A percentile compares a stretch with the other conserved stretches of the same genome.
Conservation (phyloP, 2,888 invertebrate species). For the Cyaniris semiargus region DNA sequence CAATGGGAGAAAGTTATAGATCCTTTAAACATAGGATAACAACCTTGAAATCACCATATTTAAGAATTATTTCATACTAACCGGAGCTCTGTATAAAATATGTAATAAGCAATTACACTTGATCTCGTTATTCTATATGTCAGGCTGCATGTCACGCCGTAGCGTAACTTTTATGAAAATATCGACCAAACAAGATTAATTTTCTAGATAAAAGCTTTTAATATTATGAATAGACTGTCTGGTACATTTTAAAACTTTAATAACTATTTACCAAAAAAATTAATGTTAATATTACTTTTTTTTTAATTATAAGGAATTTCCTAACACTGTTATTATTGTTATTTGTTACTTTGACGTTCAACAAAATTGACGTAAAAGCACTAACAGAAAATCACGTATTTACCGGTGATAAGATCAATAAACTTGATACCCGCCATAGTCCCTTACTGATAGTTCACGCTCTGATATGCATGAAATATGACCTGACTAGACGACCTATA, state of each 20-base stretch:
- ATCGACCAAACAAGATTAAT: conserved; percentile 7
- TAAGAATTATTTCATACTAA: conserved; percentile 14
- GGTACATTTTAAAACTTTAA: neutral
- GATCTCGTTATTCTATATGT: conserved; percentile 24
- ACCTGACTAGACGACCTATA: neutral
- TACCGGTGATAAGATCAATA: conserved; percentile 10
- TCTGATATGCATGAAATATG: conserved; percentile 26
- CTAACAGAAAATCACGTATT: neutral
- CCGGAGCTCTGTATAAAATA: conserved; percentile 2
- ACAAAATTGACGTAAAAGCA: conserved; percentile 9
- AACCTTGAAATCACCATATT: neutral
- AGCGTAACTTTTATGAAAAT: conserved; percentile 7
- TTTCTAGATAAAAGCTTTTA: neutral
- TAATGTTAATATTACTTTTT: no score
- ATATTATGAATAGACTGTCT: neutral
- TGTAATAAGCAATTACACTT: conserved; percentile 25
- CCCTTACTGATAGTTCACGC: conserved; percentile 21
- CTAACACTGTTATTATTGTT: neutral
- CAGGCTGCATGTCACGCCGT: conserved; percentile 11
- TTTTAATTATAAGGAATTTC: neutral
- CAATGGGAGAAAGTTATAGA: neutral
- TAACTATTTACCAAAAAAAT: no score
- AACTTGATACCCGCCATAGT: conserved; percentile 8
- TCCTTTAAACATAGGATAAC: neutral
- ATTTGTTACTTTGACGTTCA: neutral